phyloP scores from a whole-genome alignment of 2,113 vertebrate species.

The Rhizomys pruinosus region DNA sequence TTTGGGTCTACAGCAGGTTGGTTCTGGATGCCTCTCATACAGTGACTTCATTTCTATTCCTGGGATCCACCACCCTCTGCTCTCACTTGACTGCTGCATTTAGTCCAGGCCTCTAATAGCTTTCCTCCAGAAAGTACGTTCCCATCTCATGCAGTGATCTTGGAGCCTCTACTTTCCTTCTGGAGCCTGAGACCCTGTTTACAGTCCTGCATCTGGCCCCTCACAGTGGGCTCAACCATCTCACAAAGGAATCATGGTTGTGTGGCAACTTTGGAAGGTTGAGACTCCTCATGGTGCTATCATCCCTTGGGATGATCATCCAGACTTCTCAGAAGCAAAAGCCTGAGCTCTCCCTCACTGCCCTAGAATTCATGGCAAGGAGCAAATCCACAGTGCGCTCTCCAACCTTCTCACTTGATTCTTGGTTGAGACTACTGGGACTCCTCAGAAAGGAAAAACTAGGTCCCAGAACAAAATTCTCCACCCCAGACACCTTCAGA shows the following conservation, averaged over 20 bases:
- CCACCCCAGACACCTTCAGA: neutral
- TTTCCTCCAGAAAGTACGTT: neutral
- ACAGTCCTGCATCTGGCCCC: slow-evolving; percentile 50
- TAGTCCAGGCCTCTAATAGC: slow-evolving; percentile 4
- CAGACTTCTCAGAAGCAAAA: slow-evolving; percentile 44
- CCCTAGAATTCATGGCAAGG: slow-evolving; percentile 8
- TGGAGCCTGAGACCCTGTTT: slow-evolving; percentile 58
- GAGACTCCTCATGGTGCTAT: slow-evolving; percentile 78
- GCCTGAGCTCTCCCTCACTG: slow-evolving; percentile 27
- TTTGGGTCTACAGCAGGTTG: slow-evolving; percentile 34
- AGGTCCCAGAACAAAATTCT: neutral
- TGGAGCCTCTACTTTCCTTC: slow-evolving; percentile 34
- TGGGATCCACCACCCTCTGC: neutral
- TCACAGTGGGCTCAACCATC: slow-evolving; percentile 15
- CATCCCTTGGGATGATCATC: slow-evolving; percentile 57
- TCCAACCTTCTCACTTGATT: neutral
- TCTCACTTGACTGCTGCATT: slow-evolving; percentile 8
- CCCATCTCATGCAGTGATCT: neutral
- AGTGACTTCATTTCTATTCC: neutral
- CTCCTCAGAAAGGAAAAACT: neutral
- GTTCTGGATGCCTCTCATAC: slow-evolving; percentile 20
- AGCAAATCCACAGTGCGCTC: neutral
- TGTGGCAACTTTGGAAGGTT: slow-evolving; percentile 15
- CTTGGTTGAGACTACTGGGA: neutral
- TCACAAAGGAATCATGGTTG: slow-evolving; percentile 12